These are phyloP conservation scores for Sinotaia quadrata DNA, from an alignment of 2,888 invertebrate genomes.

Conservation along the genomic window DNA sequence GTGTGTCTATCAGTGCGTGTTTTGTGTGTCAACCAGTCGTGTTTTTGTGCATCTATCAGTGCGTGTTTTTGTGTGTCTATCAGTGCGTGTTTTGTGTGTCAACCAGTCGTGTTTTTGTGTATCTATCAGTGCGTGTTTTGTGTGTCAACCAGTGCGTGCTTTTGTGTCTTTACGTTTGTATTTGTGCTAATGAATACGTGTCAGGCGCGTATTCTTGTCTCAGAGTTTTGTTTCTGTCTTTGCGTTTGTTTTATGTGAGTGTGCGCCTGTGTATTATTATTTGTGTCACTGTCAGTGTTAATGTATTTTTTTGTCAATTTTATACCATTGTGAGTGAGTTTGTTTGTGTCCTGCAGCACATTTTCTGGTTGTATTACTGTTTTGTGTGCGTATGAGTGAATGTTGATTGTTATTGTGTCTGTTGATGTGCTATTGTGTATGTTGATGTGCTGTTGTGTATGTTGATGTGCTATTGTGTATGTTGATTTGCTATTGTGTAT, in stretches of 20 bases:
- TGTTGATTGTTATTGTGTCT: not conserved
- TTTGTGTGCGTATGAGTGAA: not conserved
- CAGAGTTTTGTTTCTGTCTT: too few relatives aligned
- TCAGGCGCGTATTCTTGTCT: not conserved
- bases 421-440: too few relatives aligned
- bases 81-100: not conserved
- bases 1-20: slow-evolving; percentile 11
- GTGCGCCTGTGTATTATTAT: too few relatives aligned
- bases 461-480: not conserved
- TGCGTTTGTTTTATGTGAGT: too few relatives aligned
- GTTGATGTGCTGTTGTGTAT: not conserved
- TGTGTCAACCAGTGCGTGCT: not conserved
- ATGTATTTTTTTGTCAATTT: too few relatives aligned
- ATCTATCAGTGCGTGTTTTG: not conserved
- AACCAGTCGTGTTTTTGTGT: not conserved
- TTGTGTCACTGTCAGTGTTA: too few relatives aligned
- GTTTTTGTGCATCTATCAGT: not conserved
- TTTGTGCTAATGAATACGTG: not conserved
- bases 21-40: not conserved
- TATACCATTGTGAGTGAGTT: too few relatives aligned
- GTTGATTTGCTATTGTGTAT: not conserved
- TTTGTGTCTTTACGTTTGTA: slow-evolving; percentile 9
- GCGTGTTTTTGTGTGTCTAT: slow-evolving; percentile 3
- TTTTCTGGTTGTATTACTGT: not conserved
- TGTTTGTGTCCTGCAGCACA: too few relatives aligned